Evolutionary conservation across 1,140 invertebrate species (phyloP), one percentile per base, ranked within the genome.

Genomic region (Homarus americanus): DNA sequence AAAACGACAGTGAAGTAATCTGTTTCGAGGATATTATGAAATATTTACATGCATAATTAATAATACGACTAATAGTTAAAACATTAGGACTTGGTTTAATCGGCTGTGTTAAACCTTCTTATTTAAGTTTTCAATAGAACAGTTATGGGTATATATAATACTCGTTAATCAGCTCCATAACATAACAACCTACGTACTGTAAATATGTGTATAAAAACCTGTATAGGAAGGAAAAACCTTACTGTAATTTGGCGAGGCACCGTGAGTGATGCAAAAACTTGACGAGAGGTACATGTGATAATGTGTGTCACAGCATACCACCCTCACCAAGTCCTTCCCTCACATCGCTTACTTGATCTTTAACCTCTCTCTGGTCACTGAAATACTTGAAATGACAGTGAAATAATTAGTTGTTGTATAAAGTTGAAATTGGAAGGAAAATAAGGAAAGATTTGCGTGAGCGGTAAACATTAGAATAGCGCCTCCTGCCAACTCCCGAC

Each of bases 211-310:
- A 0, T 5, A 20, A 63, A 4, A 63, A 63, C 58, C 12, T 63
- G 44, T 69, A 69, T 5, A 32, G n/a, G 63, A 28, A 69, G 24
- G n/a, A 32, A 58, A 58, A 58, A 58, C 15, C 24, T 7, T 69
- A 69, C 24, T 2, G n/a, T 32, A 69, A 69, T 69, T 32, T 69
- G 63, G 4, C 63, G 9, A 9, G 28, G 63, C 17, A 34, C n/a
- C 63, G 63, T 32, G 63, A 69, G 28, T 69, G 63, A 28, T 1
- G 1, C 63, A 69, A 69, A 69, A 28, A 69, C 63, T 32, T 28
- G 63, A 32, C n/a, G 63, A 69, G n/a, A 4, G 63, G 28, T 69
- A 32, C 63, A 69, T 69, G n/a, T 69, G 63, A 69, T 69, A 69
- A 69, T 69, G 63, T 69, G 32, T 69, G 63, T 32, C 3, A 24